Evolutionary conservation across 2,888 invertebrate species (phyloP), one percentile per base, ranked within the genome.

Genomic region (Philereme vetulata): DNA sequence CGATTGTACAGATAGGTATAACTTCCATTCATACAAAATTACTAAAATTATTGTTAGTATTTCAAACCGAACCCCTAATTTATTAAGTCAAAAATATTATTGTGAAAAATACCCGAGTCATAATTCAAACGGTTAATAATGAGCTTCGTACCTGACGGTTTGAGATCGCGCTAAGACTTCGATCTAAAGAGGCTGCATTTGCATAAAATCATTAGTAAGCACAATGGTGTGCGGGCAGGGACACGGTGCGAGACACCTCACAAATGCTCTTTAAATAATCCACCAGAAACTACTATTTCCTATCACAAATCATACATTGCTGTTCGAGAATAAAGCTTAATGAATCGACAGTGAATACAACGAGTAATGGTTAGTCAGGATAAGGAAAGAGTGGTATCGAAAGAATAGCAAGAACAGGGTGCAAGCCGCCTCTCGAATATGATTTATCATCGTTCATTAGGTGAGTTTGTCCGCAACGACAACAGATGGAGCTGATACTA

Each of bases 381-480:
- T 34, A 56, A 46, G 51, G 63, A 66, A 70, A 60, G 50, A 43
- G 57, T 65, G 77, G 66, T 63, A 70, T 77, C 79, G 75, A 72
- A 81, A 81, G 81, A 82, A 83, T 81, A 79, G 77, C 80, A 76
- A 75, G 84, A 83, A 80, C 77, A 77, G 75, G 81, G 82, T 78
- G 77, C 81, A 80, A 86, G 88, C 88, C 85, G 87, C 88, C 88
- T 90, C 90, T 92, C 91, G 91, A 92, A 91, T 92, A 92, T 92
- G 92, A 92, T 92, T 92, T 91, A 92, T 92, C 91, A 92, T 92
- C 91, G 91, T 92, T 92, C 91, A 92, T 92, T 92, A 92, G 90
- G 88, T 85, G 91, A 92, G 91, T 92, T 92, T 92, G 91, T 92
- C 91, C 91, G 90, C 89, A 88, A 82, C 91, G 91, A 91, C 91